Percentiles rank a stretch among this genome's conserved stretches.
phyloP scores from a whole-genome alignment of 2,113 vertebrate species.

The Neolamprologus variostigma region DNA sequence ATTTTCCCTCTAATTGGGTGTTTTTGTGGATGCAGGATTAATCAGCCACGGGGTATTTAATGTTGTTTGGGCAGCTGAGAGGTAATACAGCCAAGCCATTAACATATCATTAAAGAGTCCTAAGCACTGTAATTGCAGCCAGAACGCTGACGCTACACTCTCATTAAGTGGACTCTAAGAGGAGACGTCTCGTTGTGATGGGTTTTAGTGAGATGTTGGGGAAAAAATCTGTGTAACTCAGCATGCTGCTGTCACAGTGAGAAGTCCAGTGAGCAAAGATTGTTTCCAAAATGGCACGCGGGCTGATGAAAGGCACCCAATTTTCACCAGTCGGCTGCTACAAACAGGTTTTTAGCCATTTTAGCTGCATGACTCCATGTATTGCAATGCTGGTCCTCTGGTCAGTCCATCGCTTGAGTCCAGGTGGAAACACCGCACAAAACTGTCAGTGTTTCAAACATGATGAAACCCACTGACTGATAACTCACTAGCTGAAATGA shows the following conservation, averaged over 20 bases:
- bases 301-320: neutral
- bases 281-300: slow-evolving; percentile 2
- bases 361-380: neutral
- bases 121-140: slow-evolving; percentile 59
- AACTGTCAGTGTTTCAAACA: neutral
- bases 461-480: neutral
- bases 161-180: slow-evolving; percentile 53
- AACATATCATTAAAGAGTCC: slow-evolving; percentile 67
- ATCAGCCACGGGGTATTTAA: slow-evolving; percentile 62
- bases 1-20: slow-evolving; percentile 52
- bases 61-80: slow-evolving; percentile 70
- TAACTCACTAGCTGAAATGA: neutral
- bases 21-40: slow-evolving; percentile 58
- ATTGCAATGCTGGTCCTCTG: neutral
- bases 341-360: neutral
- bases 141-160: slow-evolving; percentile 61
- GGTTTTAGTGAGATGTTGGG: slow-evolving; percentile 35
- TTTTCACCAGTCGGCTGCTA: neutral
- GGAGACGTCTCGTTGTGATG: slow-evolving; percentile 41
- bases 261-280: slow-evolving; percentile 13
- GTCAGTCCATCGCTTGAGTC: neutral
- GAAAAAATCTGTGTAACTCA: slow-evolving; percentile 27
- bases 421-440: neutral
- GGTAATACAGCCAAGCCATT: slow-evolving; percentile 65
- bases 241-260: slow-evolving; percentile 27